These are phyloP conservation scores for Encarsia formosa DNA, from an alignment of 2,888 invertebrate species.

Conservation along the genomic window DNA sequence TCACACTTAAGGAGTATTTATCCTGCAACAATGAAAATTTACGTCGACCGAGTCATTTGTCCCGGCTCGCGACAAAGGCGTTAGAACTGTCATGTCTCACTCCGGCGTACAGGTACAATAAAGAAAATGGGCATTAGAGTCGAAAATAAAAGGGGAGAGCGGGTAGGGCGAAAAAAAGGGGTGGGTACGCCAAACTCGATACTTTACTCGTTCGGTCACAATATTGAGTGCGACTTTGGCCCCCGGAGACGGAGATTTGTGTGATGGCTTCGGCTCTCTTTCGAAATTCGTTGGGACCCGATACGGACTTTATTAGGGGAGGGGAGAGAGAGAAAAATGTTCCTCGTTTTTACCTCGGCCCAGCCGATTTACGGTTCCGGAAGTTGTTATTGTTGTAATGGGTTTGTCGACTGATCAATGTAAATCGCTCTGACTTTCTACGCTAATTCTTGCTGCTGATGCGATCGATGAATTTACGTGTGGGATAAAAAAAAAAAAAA, in stretches of 20 bases:
- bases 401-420: too few relatives aligned
- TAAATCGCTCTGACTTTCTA: too few relatives aligned
- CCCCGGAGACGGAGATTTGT: slow-evolving; percentile 41
- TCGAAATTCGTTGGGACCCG: slow-evolving; percentile 42
- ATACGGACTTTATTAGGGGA: slow-evolving; percentile 38
- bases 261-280: slow-evolving; percentile 36
- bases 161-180: slow-evolving; percentile 4
- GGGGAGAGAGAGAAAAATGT: not conserved
- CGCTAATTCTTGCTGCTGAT: too few relatives aligned
- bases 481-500: too few relatives aligned
- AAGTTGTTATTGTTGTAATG: slow-evolving; percentile 24
- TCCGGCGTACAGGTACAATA: too few relatives aligned
- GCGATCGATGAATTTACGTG: too few relatives aligned
- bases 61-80: too few relatives aligned
- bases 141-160: slow-evolving; percentile 16
- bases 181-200: slow-evolving; percentile 36
- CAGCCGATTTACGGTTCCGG: slow-evolving; percentile 22
- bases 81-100: too few relatives aligned
- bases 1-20: too few relatives aligned
- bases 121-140: slow-evolving; percentile 16
- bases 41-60: too few relatives aligned
- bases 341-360: slow-evolving; percentile 3
- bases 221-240: slow-evolving; percentile 46
- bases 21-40: too few relatives aligned
- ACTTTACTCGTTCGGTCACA: slow-evolving; percentile 46